Base-by-base conservation (phyloP, 2,113 vertebrate species). In the Spheniscus mendiculus region DNA sequence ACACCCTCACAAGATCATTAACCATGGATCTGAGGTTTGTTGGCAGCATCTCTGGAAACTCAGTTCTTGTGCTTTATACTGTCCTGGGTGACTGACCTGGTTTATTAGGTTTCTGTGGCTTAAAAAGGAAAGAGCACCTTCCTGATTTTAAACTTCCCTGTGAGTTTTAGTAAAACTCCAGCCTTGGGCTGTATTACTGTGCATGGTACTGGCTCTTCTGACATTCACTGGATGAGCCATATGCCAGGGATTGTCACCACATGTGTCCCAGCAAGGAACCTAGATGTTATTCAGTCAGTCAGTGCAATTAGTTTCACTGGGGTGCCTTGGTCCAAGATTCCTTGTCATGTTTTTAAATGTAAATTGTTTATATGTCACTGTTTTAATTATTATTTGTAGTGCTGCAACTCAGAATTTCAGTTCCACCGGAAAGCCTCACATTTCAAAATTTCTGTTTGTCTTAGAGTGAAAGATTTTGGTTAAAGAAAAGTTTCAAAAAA, bases 231-330 rank as follows among this genome's bases (percentile, higher is more conserved):
- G 13, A 36, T 1, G 14, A 83, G 34, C 38, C 36, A 44, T 8
- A 29, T 6, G 18, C 18, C 38, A 18, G 44, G 23, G 20, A 7
- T 11, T 55, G 59, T 40, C 45, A 42, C 6, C 4, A 42, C 53
- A 52, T 76, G 74, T 3, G 5, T 63, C 52, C 63, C 53, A 18
- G 49, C 38, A 87, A 52, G 67, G 42, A 45, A 61, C 30, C 3
- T 20, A 15, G 1, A 0, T 3, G 4, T 42, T 49, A 36, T n/a
- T n/a, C 36, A 42, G 34, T 2, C 14, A 55, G 21, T 79, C 47
- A 50, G 7, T 9, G 6, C 29, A 47, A 2, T 9, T 83, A 56
- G 30, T 71, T 85, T 87, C 52, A 25, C 30, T 13, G 18, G 32
- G 36, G 32, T 76, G 61, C 16, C 45, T 47, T 56, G 61, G 59